These are phyloP conservation scores for Acromyrmex echinatior DNA, from an alignment of 1,140 invertebrate species.

Conservation along the genomic window DNA sequence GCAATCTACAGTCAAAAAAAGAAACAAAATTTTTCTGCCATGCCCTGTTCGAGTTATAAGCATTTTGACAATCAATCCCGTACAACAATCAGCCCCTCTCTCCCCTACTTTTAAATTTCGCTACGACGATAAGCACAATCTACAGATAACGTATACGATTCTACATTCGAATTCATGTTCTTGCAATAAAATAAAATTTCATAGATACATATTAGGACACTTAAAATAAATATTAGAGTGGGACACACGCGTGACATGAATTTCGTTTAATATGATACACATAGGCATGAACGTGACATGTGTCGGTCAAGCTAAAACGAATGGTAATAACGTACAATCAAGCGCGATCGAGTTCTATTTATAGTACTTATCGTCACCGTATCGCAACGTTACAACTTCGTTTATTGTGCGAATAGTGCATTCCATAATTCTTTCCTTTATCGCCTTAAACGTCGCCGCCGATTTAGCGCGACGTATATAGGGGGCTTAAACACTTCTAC, in stretches of 20 bases:
- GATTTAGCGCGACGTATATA: background rate
- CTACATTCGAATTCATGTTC: background rate
- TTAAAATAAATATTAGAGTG: conserved; percentile 3
- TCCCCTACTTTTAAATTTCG: background rate
- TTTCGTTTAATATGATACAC: no score
- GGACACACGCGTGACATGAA: background rate
- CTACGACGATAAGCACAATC: background rate
- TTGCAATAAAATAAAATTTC: background rate
- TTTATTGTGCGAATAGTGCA: background rate
- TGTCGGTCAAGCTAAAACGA: conserved; percentile 5
- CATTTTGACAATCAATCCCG: no score
- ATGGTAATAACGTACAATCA: conserved; percentile 32
- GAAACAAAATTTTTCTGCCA: no score
- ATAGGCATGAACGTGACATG: no score
- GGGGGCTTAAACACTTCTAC: background rate
- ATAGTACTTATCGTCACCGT: conserved; percentile 23
- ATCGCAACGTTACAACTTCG: background rate
- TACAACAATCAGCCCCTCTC: no score
- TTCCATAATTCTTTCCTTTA: conserved; percentile 18
- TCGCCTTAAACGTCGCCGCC: conserved; percentile 8
- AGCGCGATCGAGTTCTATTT: conserved; percentile 34
- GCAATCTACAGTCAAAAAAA: no score
- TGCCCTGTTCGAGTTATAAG: no score
- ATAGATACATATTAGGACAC: background rate
- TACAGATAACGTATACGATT: background rate